These are phyloP conservation scores for Rhinatrema bivittatum DNA, from an alignment of 2,797 vertebrate genomes.

Conservation along the genomic window DNA sequence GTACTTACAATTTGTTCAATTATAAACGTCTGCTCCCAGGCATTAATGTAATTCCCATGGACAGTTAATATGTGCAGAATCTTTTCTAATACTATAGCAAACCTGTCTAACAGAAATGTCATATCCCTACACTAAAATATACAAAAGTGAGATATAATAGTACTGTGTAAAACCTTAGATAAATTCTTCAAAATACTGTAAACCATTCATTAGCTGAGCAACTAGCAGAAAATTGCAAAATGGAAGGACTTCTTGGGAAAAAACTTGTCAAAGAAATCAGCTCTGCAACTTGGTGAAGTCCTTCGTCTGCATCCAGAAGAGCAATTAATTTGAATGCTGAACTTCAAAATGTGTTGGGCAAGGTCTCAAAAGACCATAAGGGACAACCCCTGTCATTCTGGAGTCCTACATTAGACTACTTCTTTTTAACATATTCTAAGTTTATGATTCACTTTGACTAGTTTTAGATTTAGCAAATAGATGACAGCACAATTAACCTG, in stretches of 20 bases:
- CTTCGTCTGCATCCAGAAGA: conserved; percentile 2
- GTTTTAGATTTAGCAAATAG: no score
- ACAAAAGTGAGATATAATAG: neutral
- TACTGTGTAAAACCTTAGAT: neutral
- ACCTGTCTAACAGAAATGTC: neutral
- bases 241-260: conserved; percentile 8
- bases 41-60: neutral
- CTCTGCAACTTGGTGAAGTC: conserved; percentile 2
- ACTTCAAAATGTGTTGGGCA: neutral
- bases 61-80: neutral
- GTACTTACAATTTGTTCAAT: neutral
- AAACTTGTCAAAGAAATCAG: conserved; percentile 3
- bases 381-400: no score
- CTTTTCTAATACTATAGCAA: neutral
- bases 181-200: no score
- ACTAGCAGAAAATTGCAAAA: neutral
- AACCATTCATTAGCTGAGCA: neutral
- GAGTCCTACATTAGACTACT: no score
- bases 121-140: neutral
- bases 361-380: neutral
- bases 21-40: neutral
- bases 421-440: no score
- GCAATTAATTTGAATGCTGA: neutral
- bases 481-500: no score
- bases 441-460: no score